Base-by-base conservation (phyloP, 1,140 invertebrate species). In the Ptiloglossa arizonensis region DNA sequence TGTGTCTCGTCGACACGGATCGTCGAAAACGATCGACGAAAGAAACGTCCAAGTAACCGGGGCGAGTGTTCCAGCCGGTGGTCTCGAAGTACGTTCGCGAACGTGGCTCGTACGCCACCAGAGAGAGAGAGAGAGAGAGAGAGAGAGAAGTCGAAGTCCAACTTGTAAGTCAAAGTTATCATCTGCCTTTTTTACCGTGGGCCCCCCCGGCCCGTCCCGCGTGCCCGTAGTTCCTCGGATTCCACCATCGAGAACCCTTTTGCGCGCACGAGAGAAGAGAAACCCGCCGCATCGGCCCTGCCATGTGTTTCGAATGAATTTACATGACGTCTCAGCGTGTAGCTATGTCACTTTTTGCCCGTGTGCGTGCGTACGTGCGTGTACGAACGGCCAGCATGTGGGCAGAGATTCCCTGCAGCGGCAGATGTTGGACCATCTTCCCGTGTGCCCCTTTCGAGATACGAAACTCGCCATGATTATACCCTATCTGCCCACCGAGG, bases 331-430 rank as follows among this genome's bases (percentile, higher is more conserved):
- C 81, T 77, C 82, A 60, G 66, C 82, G 80, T 77, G 77, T 85
- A 85, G 64, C 84, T 80, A 85, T 78, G 84, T 86, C 83, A 75
- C 70, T 85, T 86, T 86, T 86, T 86, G 52, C 73, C 66, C 68
- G 63, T 77, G 60, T 74, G 64, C 50, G 64, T 50, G 75, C 56
- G 76, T 72, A 69, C 67, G 68, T 48, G 70, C 78, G 56, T 52
- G 56, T 38, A 77, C 67, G 48, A 15, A 27, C 66, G 82, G 82
- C 71, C 88, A 89, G 84, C 88, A 88, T 90, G 88, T 90, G 89
- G 88, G 87, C 85, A 83, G 88, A 88, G 87, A 90, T 90, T 89
- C 88, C 88, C 89, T 81, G 87, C 89, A 88, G 89, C 86, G 88
- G 88, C 88, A 89, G 88, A 89, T 89, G 88, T 87, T 87, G 84